Conservation (phyloP, 2,888 invertebrate genomes). For the Leptopilina drosophilae region DNA sequence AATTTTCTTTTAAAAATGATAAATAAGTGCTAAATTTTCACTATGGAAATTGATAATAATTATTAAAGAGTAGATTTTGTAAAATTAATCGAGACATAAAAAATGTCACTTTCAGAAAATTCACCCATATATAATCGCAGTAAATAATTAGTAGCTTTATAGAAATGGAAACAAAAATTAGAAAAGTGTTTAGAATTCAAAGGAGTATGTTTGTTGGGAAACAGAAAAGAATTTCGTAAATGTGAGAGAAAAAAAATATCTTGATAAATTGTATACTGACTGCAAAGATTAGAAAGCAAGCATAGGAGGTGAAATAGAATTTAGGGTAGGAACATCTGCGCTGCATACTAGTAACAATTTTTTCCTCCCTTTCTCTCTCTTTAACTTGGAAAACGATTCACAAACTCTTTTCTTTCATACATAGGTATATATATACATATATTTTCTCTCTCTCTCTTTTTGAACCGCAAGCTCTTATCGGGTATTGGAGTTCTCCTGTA, state of each 20-base stretch:
- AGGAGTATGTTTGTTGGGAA: background rate
- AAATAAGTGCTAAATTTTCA: too few relatives aligned
- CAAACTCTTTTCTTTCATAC: constrained; percentile 30
- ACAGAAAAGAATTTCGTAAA: constrained; percentile 22
- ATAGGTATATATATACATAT: constrained; percentile 7
- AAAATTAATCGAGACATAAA: too few relatives aligned
- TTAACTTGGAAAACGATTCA: constrained; percentile 35
- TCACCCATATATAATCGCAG: too few relatives aligned
- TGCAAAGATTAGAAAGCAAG: constrained; percentile 14
- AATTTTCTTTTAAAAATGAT: too few relatives aligned
- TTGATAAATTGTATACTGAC: background rate
- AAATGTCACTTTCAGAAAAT: too few relatives aligned
- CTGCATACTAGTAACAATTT: constrained; percentile 42
- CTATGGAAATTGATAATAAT: too few relatives aligned
- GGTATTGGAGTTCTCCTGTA: constrained; percentile 38
- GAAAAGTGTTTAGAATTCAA: constrained; percentile 13
- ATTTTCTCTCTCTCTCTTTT: constrained; percentile 7
- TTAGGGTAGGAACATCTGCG: constrained; percentile 58
- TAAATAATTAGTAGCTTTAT: too few relatives aligned
- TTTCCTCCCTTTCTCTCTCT: background rate
- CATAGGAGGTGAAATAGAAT: constrained; percentile 55
- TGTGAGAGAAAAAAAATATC: background rate
- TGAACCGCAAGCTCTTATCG: constrained; percentile 37
- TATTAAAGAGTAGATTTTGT: too few relatives aligned
- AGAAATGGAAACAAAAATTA: too few relatives aligned